Evolutionary conservation across 2,888 invertebrate species (phyloP).

Genomic region (Lasioglossum leucozonium): DNA sequence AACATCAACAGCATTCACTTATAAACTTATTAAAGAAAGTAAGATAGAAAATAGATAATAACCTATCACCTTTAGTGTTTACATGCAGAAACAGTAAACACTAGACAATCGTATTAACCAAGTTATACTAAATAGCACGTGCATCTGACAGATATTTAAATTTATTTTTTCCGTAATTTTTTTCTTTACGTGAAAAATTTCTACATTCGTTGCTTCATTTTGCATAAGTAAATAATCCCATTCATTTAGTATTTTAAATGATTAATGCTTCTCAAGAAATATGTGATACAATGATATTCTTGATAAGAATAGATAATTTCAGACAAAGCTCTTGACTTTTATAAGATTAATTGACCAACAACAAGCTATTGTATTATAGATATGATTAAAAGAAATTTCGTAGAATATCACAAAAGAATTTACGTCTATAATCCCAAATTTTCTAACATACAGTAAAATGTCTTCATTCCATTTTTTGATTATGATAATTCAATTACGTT

Average conservation of each 20-base stretch:
- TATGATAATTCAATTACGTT: background rate
- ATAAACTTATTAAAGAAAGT: background rate
- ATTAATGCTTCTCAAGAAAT: background rate
- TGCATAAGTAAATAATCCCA: background rate
- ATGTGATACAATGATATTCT: background rate
- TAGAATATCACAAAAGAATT: background rate
- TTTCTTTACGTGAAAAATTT: background rate
- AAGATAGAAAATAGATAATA: background rate
- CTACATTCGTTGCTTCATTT: background rate
- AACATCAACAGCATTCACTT: background rate
- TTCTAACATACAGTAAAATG: background rate
- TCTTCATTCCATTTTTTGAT: background rate
- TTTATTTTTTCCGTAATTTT: background rate
- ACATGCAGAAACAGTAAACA: background rate
- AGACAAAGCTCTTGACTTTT: background rate
- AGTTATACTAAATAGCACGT: background rate
- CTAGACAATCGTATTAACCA: background rate
- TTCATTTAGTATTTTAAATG: background rate
- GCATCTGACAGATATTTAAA: background rate
- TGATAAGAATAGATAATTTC: slow-evolving; percentile 6
- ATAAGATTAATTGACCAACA: background rate
- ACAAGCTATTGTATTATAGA: background rate
- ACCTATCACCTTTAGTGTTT: background rate
- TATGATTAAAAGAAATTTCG: background rate
- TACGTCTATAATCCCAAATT: background rate